Evolutionary conservation across 1,140 invertebrate species (phyloP), one percentile per base, ranked within the genome.

Genomic region (Laupala kohalensis): DNA sequence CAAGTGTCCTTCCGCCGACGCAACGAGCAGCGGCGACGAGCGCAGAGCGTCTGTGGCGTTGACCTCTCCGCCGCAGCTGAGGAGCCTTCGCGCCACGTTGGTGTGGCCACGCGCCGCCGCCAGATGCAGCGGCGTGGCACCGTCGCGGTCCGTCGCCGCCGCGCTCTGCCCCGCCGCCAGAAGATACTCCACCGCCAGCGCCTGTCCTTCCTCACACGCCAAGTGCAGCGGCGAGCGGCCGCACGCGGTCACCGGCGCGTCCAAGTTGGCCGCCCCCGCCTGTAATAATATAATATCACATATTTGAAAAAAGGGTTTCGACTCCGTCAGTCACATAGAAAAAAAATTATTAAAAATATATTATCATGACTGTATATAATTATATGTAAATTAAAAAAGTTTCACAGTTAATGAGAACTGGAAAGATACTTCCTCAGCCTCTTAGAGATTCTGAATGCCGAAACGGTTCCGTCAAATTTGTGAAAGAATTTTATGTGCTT

Each of bases 61-160:
- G 4, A 91, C 84, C 76, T 88, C 87, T 64, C 86, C 85, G 2
- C 88, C 89, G 74, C 86, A 83, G 25, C 83, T 79, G 63, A 93
- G 84, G 5, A 94, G 80, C 75, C 87, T 88, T 70, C 83, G 85
- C 13, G 90, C 85, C 62, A 89, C 88, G 23, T 87, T 85, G 3
- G 85, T 78, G 78, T 91, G 87, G 3, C 89, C 89, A 71, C 90
- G 80, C 80, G 92, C 83, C 0, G 91, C 87, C 0, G 90, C 91
- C 67, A 92, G 78, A 78, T 94, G 91, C n/a, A 94, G 78, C 0
- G 92, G 86, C 0, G 90, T 92, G 73, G 92, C 91, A 0, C 88
- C 89, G 71, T 90, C 83, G 74, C 88, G 85, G 78, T 92, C 92
- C 75, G 86, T 87, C 15, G 88, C 78, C 73, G 85, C 86, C 4